These are phyloP conservation scores for Megathymus violae DNA, from an alignment of 1,140 invertebrate species.

Conservation along the genomic window DNA sequence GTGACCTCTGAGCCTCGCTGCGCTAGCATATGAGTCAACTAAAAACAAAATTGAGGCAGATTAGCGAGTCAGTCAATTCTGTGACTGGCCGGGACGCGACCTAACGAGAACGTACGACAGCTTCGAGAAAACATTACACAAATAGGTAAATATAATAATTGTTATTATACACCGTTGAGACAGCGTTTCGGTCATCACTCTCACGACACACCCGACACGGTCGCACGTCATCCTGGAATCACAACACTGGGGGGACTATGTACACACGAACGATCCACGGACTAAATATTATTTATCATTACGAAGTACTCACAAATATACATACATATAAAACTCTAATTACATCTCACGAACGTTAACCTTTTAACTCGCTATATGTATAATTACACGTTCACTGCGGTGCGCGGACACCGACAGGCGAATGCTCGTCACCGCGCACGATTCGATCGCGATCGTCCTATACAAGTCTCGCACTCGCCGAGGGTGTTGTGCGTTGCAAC, in stretches of 20 bases:
- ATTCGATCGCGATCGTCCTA: constrained; percentile 6
- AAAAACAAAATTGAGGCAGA: constrained; percentile 60
- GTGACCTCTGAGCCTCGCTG: constrained; percentile 34
- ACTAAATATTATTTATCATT: constrained; percentile 49
- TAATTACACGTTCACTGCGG: constrained; percentile 41
- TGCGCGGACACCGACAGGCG: too few relatives aligned
- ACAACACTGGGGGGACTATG: constrained; percentile 74
- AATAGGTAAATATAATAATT: constrained; percentile 44
- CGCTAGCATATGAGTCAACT: constrained; percentile 37
- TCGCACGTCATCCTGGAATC: constrained; percentile 56
- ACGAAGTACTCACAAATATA: constrained; percentile 72
- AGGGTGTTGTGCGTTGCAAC: too few relatives aligned
- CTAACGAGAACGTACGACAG: constrained; percentile 51
- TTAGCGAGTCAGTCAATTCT: constrained; percentile 61
- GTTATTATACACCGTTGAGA: constrained; percentile 48
- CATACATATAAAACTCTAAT: constrained; percentile 70
- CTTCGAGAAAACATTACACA: constrained; percentile 42
- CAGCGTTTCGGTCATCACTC: constrained; percentile 28
- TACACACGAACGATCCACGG: constrained; percentile 57
- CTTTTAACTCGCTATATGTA: constrained; percentile 19
- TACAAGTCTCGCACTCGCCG: constrained; percentile 16
- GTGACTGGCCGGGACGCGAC: constrained; percentile 33
- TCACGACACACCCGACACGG: constrained; percentile 11
- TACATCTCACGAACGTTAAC: constrained; percentile 47
- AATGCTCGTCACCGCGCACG: constrained; percentile 11